Percentiles rank a stretch among this genome's conserved stretches.
Evolutionary conservation across 2,797 vertebrate species (phyloP).

Genomic region (Spinibarbus caldwelli): DNA sequence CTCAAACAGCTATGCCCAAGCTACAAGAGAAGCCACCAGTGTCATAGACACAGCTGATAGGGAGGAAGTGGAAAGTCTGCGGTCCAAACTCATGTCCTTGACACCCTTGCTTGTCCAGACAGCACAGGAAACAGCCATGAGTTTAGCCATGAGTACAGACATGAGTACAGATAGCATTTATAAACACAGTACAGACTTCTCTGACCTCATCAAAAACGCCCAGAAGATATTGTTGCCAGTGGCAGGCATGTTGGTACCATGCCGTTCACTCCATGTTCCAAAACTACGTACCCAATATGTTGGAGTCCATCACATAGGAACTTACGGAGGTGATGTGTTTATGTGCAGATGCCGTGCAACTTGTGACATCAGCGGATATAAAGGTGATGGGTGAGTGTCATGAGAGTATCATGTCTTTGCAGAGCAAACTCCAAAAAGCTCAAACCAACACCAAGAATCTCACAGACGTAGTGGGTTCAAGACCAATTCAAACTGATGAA

Average conservation of each 20-base stretch:
- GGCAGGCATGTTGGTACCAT: slow-evolving; percentile 81
- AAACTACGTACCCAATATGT: slow-evolving; percentile 53
- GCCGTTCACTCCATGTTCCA: slow-evolving; percentile 77
- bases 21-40: slow-evolving; percentile 72
- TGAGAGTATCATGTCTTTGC: slow-evolving; percentile 78
- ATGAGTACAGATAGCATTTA: slow-evolving; percentile 69
- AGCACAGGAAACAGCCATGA: slow-evolving; percentile 70
- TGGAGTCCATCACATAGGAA: slow-evolving; percentile 64
- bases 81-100: slow-evolving; percentile 70
- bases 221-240: slow-evolving; percentile 74
- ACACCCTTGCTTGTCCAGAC: slow-evolving; percentile 74
- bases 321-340: slow-evolving; percentile 79
- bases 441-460: slow-evolving; percentile 79
- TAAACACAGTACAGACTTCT: slow-evolving; percentile 73
- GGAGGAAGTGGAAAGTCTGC: slow-evolving; percentile 71
- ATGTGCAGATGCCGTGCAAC: slow-evolving; percentile 77
- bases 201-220: slow-evolving; percentile 74
- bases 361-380: slow-evolving; percentile 70
- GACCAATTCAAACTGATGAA: slow-evolving; percentile 59
- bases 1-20: slow-evolving; percentile 73
- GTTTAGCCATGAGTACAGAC: slow-evolving; percentile 61
- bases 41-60: slow-evolving; percentile 62
- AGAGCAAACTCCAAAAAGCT: slow-evolving; percentile 78
- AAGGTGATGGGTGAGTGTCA: slow-evolving; percentile 49
- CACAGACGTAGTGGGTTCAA: slow-evolving; percentile 68